Percentiles rank a stretch among this genome's conserved stretches.
Conservation (phyloP, 2,888 invertebrate species). For the Nemoura dubitans region DNA sequence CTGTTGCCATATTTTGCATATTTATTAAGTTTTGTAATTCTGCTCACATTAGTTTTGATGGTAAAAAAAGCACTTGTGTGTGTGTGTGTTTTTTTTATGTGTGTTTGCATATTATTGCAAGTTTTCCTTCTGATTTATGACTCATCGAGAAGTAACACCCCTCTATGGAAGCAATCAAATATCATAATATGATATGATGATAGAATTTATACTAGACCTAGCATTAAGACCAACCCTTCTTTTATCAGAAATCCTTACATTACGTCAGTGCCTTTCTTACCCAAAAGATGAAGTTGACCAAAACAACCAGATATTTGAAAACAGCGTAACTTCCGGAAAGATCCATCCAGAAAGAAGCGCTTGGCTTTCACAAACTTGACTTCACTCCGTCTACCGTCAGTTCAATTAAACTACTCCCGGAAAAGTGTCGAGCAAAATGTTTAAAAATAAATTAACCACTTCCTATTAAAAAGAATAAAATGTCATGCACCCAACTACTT, state of each 20-base stretch:
- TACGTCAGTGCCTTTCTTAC: slow-evolving; percentile 63
- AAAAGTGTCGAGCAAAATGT: not conserved
- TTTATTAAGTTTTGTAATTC: not conserved
- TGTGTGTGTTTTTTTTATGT: too few species aligned
- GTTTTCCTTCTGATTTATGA: not conserved
- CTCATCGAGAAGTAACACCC: not conserved
- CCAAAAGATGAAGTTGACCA: slow-evolving; percentile 78
- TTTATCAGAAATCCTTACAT: not conserved
- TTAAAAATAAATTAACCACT: not conserved
- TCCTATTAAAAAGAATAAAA: too few species aligned
- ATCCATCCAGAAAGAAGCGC: slow-evolving; percentile 64
- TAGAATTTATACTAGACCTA: too few species aligned
- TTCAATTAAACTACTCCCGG: not conserved
- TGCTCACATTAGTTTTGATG: too few species aligned
- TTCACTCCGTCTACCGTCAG: not conserved
- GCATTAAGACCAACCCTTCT: not conserved
- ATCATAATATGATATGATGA: not conserved
- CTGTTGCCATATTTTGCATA: not conserved
- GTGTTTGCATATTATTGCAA: not conserved
- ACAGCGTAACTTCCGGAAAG: slow-evolving; percentile 75
- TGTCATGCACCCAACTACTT: too few species aligned
- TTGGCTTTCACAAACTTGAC: not conserved
- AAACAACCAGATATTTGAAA: slow-evolving; percentile 76
- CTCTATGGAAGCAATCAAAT: not conserved
- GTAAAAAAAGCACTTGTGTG: too few species aligned